These are phyloP conservation scores for Maniola hyperantus DNA, from an alignment of 2,888 invertebrate species.

Conservation along the genomic window DNA sequence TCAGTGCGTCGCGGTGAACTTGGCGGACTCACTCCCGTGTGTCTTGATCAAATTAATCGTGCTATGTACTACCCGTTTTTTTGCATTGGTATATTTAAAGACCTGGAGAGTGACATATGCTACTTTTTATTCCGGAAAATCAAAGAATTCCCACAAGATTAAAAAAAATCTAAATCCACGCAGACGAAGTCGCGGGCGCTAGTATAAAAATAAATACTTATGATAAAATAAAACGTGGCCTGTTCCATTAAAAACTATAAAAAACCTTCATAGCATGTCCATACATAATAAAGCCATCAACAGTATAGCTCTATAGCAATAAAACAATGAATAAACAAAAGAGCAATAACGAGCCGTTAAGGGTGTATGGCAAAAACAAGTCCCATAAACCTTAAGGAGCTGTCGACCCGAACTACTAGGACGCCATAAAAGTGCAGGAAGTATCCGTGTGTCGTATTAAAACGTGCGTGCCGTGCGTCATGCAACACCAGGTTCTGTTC, in stretches of 20 bases:
- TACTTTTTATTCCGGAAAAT: too few relatives aligned
- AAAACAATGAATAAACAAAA: conserved; percentile 21
- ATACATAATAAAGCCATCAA: conserved; percentile 22
- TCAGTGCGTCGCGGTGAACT: too few relatives aligned
- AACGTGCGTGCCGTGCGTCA: conserved; percentile 62
- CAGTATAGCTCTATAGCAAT: background rate
- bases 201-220: too few relatives aligned
- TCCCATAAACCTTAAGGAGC: conserved; percentile 31
- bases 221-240: too few relatives aligned
- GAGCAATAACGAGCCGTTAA: conserved; percentile 7
- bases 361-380: conserved; percentile 23
- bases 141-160: too few relatives aligned
- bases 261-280: background rate
- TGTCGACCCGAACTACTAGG: conserved; percentile 45
- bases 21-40: too few relatives aligned
- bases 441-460: conserved; percentile 38
- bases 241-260: background rate
- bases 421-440: conserved; percentile 64
- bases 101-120: too few relatives aligned
- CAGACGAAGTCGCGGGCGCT: too few relatives aligned
- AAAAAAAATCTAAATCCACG: too few relatives aligned
- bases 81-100: too few relatives aligned
- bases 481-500: conserved; percentile 55
- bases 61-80: too few relatives aligned
- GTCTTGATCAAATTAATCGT: too few relatives aligned